Conservation (phyloP, 2,113 vertebrate genomes). For the Lanius collurio region DNA sequence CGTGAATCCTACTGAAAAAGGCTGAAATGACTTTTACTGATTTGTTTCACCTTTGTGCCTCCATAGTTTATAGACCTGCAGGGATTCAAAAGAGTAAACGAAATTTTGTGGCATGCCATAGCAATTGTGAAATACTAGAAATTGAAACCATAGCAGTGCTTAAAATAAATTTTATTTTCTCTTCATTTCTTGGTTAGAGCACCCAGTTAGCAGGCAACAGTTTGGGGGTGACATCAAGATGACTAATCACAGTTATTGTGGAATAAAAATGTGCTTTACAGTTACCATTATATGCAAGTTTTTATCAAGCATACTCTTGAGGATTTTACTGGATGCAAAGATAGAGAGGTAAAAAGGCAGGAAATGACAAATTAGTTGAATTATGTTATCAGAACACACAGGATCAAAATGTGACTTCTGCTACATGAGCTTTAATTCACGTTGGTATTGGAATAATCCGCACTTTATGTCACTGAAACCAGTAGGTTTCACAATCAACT, state of each 20-base stretch:
- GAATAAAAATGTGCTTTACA: neutral
- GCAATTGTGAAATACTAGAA: neutral
- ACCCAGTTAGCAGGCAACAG: neutral
- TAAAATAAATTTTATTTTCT: neutral
- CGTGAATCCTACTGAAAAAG: neutral
- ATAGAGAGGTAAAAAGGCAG: neutral
- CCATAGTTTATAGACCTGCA: neutral
- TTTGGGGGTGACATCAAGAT: neutral
- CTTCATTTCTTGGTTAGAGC: neutral
- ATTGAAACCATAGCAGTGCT: neutral
- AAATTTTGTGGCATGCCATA: neutral
- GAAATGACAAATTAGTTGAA: slow-evolving; percentile 7
- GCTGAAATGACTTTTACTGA: neutral
- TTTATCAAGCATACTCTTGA: neutral
- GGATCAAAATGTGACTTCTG: neutral
- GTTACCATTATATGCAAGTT: neutral
- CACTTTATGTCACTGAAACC: neutral
- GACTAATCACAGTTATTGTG: neutral
- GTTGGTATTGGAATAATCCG: neutral
- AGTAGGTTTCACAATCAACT: neutral
- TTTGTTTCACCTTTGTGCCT: neutral
- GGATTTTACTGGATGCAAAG: neutral
- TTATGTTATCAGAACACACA: neutral
- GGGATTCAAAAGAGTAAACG: neutral
- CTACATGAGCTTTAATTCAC: neutral